phyloP scores from a whole-genome alignment of 2,113 vertebrate genomes.

The Sorex araneus region DNA sequence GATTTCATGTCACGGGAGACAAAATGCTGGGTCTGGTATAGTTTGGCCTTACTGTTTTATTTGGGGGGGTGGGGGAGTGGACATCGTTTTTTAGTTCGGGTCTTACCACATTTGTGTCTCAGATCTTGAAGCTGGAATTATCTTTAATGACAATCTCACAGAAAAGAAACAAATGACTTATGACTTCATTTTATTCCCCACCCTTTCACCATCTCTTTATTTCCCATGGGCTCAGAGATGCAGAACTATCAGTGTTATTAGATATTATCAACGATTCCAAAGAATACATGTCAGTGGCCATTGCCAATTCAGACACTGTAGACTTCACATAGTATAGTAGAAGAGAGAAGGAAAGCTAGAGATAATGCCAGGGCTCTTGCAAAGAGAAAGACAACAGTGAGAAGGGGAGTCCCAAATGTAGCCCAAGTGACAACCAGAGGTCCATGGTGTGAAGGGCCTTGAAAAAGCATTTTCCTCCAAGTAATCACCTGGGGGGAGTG shows the following conservation, averaged over 20 bases:
- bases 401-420: not conserved
- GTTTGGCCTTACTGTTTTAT: not conserved
- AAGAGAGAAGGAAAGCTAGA: not conserved
- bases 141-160: not conserved
- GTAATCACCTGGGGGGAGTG: not conserved
- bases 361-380: not conserved
- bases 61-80: no score
- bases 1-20: not conserved
- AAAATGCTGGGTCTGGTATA: not conserved
- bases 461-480: not conserved
- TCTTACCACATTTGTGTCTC: not conserved
- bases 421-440: not conserved
- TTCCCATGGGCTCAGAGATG: not conserved
- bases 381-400: not conserved
- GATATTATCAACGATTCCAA: not conserved
- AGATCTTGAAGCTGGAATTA: constrained; percentile 7
- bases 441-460: no score
- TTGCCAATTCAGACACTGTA: not conserved
- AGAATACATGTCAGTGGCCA: not conserved
- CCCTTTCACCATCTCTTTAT: not conserved
- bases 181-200: not conserved
- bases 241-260: not conserved
- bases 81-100: constrained; percentile 6
- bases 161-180: not conserved
- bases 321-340: not conserved